Evolutionary conservation across 2,113 vertebrate species (phyloP).

Genomic region (Dendrocopos noguchii): DNA sequence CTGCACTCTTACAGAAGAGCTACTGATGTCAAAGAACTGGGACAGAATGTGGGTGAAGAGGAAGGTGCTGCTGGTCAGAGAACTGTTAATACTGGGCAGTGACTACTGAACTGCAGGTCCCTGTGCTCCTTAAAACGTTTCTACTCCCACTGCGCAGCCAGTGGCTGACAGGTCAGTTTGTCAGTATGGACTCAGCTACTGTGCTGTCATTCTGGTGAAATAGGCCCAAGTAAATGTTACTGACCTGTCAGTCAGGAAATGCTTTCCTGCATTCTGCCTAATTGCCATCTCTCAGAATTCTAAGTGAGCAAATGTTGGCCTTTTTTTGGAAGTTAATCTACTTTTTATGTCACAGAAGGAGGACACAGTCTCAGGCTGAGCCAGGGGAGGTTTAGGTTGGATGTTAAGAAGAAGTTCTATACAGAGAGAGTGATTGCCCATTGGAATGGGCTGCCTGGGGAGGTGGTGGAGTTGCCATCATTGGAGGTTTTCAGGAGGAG

Average conservation of each 20-base stretch:
- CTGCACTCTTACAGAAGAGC: background rate
- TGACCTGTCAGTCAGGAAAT: background rate
- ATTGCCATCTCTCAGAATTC: background rate
- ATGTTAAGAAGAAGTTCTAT: too few species aligned
- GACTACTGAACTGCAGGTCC: background rate
- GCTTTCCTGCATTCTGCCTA: background rate
- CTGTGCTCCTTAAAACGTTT: background rate
- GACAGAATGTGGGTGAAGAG: background rate
- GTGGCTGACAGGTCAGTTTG: accelerated
- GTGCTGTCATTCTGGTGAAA: background rate
- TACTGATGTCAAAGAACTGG: background rate
- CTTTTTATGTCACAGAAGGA: background rate
- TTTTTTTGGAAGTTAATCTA: background rate
- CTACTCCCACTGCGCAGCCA: background rate
- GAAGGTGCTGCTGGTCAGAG: background rate
- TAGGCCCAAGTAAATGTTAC: background rate
- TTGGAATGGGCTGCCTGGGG: too few species aligned
- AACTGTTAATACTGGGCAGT: background rate
- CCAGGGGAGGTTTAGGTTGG: too few species aligned
- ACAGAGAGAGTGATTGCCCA: too few species aligned
- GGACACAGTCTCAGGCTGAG: too few species aligned
- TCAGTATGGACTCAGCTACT: background rate
- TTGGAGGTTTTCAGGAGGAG: too few species aligned
- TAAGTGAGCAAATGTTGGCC: background rate
- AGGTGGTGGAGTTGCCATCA: too few species aligned